These are phyloP conservation scores for Entomyzon cyanotis DNA, from an alignment of 2,113 vertebrate species.

Conservation along the genomic window DNA sequence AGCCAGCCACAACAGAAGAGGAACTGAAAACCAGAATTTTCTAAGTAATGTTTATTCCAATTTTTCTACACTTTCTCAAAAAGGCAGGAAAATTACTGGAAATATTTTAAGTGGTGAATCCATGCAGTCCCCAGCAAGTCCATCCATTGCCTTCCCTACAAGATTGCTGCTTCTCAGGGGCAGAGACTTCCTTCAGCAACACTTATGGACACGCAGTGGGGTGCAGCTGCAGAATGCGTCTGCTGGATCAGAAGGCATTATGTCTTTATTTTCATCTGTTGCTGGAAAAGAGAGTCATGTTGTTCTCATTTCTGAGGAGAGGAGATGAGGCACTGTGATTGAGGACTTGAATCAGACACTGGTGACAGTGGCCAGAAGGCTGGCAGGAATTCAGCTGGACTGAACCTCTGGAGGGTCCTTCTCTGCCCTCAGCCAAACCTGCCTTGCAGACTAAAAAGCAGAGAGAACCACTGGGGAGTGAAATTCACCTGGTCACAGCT, in stretches of 20 bases:
- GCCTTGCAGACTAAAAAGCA: neutral
- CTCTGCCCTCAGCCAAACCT: neutral
- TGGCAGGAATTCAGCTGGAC: neutral
- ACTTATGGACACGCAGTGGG: fast-evolving
- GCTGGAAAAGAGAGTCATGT: neutral
- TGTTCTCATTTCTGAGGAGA: neutral
- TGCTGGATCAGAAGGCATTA: neutral
- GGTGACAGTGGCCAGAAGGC: neutral
- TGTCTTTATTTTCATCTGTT: neutral
- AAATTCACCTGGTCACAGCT: neutral
- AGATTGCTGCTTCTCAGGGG: neutral
- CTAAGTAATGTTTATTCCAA: neutral
- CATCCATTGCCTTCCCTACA: neutral
- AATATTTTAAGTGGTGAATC: neutral
- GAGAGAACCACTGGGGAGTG: neutral
- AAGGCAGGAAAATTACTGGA: neutral
- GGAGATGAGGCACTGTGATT: neutral
- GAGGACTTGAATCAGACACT: neutral
- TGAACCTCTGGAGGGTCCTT: neutral
- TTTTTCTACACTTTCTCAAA: neutral
- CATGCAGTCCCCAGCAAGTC: neutral
- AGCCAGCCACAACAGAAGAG: neutral
- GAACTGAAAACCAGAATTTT: neutral
- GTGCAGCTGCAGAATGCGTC: fast-evolving
- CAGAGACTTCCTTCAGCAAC: neutral